These are phyloP conservation scores for Clivina fossor DNA, from an alignment of 2,888 invertebrate genomes.

Conservation along the genomic window DNA sequence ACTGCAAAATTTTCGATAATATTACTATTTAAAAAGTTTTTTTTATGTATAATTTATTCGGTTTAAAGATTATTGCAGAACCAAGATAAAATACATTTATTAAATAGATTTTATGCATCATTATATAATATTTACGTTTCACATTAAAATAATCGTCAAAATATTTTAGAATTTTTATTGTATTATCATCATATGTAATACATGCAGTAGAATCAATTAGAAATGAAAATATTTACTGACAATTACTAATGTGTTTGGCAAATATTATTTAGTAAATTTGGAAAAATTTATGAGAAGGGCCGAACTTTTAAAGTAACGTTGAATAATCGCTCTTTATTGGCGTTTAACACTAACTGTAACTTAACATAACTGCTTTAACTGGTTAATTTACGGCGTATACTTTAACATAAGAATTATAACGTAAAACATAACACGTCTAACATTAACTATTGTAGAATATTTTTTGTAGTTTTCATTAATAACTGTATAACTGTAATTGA, in stretches of 20 bases:
- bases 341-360: constrained; percentile 28
- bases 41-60: neutral
- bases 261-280: constrained; percentile 7
- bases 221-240: too few relatives aligned
- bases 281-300: constrained; percentile 5
- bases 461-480: constrained; percentile 39
- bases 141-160: too few relatives aligned
- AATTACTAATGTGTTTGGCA: too few relatives aligned
- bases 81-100: too few relatives aligned
- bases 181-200: too few relatives aligned
- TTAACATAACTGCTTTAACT: constrained; percentile 34
- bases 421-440: too few relatives aligned
- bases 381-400: constrained; percentile 38
- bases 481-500: constrained; percentile 28
- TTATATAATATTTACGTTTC: too few relatives aligned
- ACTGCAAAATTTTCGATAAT: neutral
- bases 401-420: constrained; percentile 38
- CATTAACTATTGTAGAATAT: constrained; percentile 43
- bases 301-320: constrained; percentile 18
- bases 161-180: too few relatives aligned
- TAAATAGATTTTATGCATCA: too few relatives aligned
- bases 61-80: neutral
- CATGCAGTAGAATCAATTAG: too few relatives aligned
- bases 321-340: constrained; percentile 18
- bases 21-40: neutral